These are phyloP conservation scores for Meloidogyne floridensis DNA, from an alignment of 1,140 invertebrate species.

Conservation along the genomic window DNA sequence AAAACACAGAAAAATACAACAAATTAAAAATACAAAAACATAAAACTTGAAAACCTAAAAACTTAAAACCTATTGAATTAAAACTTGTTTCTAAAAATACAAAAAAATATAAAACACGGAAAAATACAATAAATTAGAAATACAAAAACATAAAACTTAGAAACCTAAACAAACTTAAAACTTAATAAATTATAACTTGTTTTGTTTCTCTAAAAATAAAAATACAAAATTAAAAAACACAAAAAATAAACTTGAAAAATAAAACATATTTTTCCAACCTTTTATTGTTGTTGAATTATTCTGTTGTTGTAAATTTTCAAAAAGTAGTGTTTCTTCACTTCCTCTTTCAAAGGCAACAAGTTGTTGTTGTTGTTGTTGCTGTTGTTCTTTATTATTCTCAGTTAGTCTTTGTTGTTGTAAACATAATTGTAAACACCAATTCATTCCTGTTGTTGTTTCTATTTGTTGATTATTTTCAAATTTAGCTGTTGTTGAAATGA, in stretches of 20 bases:
- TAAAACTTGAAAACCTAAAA: too few relatives aligned
- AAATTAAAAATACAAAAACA: too few relatives aligned
- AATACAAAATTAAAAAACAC: too few relatives aligned
- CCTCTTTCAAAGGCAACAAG: background rate
- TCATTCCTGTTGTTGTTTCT: background rate
- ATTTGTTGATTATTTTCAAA: background rate
- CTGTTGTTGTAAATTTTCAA: background rate
- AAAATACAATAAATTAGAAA: background rate
- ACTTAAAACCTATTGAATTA: too few relatives aligned
- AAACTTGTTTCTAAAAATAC: background rate
- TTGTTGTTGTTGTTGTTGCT: background rate
- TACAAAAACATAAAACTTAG: background rate
- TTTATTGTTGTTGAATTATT: background rate
- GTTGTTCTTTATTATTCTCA: background rate
- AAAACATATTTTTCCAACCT: background rate
- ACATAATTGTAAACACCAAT: background rate
- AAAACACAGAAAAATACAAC: too few relatives aligned
- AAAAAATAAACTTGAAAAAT: too few relatives aligned
- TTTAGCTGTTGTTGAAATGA: background rate
- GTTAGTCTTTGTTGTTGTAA: background rate
- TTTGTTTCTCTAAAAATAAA: too few relatives aligned
- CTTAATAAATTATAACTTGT: too few relatives aligned
- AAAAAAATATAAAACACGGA: background rate
- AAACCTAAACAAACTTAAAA: background rate
- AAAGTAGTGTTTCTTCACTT: background rate